Evolutionary conservation across 2,113 vertebrate genomes (phyloP).

Genomic region (Chamaetylas fuelleborni): DNA sequence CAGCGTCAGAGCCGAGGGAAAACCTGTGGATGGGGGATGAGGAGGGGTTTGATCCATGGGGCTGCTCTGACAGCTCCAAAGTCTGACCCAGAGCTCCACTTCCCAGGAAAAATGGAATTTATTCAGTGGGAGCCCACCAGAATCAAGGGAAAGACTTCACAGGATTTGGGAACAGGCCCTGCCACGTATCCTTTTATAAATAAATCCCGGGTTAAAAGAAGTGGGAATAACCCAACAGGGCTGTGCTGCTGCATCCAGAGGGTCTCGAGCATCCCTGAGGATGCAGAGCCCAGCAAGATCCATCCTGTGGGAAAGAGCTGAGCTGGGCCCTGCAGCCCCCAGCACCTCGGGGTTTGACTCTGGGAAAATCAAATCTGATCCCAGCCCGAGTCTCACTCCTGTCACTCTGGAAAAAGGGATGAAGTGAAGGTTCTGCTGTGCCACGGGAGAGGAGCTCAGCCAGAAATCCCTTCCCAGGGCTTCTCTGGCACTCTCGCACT

Average conservation of each 20-base stretch:
- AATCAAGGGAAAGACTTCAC: neutral
- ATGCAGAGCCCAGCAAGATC: neutral
- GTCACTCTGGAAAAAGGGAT: rapidly evolving
- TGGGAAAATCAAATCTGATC: neutral
- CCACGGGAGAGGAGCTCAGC: rapidly evolving
- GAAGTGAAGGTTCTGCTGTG: rapidly evolving
- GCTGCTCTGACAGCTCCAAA: neutral
- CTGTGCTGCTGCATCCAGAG: rapidly evolving
- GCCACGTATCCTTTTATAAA: neutral
- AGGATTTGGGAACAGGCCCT: neutral
- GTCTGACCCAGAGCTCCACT: neutral
- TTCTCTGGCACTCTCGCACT: rapidly evolving
- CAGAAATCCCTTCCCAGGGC: neutral
- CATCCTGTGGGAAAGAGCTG: rapidly evolving
- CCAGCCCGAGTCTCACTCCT: neutral
- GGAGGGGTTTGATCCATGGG: rapidly evolving
- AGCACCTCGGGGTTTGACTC: rapidly evolving
- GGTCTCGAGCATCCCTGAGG: neutral
- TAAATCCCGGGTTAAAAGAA: neutral
- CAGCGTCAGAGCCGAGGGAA: rapidly evolving
- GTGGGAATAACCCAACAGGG: rapidly evolving
- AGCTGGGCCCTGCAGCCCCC: neutral
- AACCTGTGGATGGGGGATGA: rapidly evolving
- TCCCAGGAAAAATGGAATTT: neutral
- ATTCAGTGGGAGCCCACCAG: neutral